Base-by-base conservation (phyloP, 1,140 invertebrate genomes). In the Battus philenor region DNA sequence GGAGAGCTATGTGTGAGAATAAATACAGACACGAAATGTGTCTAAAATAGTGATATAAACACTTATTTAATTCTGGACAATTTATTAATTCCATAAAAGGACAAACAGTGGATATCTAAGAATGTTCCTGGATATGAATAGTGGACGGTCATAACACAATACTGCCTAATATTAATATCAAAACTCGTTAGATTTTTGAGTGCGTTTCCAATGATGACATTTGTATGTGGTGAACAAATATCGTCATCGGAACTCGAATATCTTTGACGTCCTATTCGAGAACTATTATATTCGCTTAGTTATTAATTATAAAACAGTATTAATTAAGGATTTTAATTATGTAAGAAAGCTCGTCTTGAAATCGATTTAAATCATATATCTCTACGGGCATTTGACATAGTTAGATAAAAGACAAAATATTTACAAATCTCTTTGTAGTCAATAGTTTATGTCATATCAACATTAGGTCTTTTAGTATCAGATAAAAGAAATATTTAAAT, bases 161-260 rank as follows among this genome's bases (percentile, higher is more conserved):
- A 81, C 80, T 84, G 80, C 77, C 77, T 75, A 70, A 73, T 48
- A 54, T 63, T 66, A 53, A 69, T 75, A 72, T 75, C 68, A 69
- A 52, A 66, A 73, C 65, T 68, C 68, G 49, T 53, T 30, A 44
- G 51, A 12, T 15, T 27, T 39, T 11, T 24, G 20, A 16, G 18
- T 7, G 18, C 31, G 8, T 27, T 24, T 10, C 24, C 7, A 41
- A 41, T 39, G 22, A 24, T 2, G 7, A 26, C 7, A 22, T 8
- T 4, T n/a, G 9, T 22, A 13, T n/a, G n/a, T n/a, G n/a, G n/a
- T n/a, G n/a, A 24, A 39, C 29, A n/a, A 18, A 39, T 18, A 16
- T 48, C 34, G 41, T 44, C 33, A 51, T 55, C 49, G 43, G 31
- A 49, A 47, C 20, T 2, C 24, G 5, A 11, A 10, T 34, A 30